These are phyloP conservation scores for Nebria brevicollis DNA, from an alignment of 2,888 invertebrate genomes.

Conservation along the genomic window DNA sequence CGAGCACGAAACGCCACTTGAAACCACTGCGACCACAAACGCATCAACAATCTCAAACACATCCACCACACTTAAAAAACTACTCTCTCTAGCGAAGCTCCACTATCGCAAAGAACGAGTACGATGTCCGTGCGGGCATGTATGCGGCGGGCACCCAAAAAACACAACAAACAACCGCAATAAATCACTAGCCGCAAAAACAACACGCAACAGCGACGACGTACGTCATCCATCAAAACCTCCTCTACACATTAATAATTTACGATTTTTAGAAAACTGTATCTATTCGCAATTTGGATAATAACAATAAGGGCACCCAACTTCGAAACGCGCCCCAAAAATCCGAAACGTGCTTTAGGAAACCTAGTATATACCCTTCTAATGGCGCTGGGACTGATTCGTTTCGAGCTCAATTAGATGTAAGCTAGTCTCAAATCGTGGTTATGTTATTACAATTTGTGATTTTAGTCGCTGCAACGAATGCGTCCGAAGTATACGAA, in stretches of 20 bases:
- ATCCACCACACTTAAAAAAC: conserved; percentile 64
- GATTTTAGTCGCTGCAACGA: conserved; percentile 57
- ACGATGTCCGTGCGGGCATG: conserved; percentile 69
- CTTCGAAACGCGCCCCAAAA: conserved; percentile 35
- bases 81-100: conserved; percentile 67
- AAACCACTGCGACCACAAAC: conserved; percentile 29
- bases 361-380: conserved; percentile 50
- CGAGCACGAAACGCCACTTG: conserved; percentile 45
- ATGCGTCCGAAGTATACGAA: conserved; percentile 61
- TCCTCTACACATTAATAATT: not conserved
- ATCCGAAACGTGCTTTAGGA: conserved; percentile 52
- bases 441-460: conserved; percentile 6
- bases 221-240: not conserved
- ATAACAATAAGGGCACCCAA: not conserved
- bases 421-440: conserved; percentile 53
- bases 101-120: conserved; percentile 60
- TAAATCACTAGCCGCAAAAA: conserved; percentile 35
- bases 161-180: conserved; percentile 35
- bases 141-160: conserved; percentile 60
- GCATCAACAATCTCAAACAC: conserved; percentile 47
- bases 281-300: conserved; percentile 6
- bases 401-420: conserved; percentile 64
- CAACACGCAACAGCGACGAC: conserved; percentile 27
- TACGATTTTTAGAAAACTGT: conserved; percentile 10
- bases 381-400: conserved; percentile 54